Evolutionary conservation across 2,113 vertebrate species (phyloP), one percentile per base, ranked within the genome.

Genomic region (Poeciliopsis retropinna): DNA sequence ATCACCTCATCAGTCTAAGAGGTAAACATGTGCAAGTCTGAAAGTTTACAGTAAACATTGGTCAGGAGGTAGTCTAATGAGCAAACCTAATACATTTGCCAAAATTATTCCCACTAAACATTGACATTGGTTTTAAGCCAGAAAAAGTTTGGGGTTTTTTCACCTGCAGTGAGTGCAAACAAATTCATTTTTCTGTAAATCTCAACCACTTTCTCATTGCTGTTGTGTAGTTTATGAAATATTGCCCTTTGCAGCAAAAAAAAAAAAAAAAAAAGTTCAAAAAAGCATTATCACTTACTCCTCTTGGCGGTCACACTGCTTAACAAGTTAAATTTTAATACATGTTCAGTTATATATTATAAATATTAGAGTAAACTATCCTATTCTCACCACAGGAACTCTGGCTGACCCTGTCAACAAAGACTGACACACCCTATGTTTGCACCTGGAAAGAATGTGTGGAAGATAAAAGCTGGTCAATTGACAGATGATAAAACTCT

Each of bases 1-100:
- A 60, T 81, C 61, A 66, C 75, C 62, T 68, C 29, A 39, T 82
- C 73, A 85, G 81, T 75, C 66, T 67, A 60, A 47, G 60, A 83
- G 76, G 66, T 61, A n/a, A n/a, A 10, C 7, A 9, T 57, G 51
- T n/a, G 44, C 44, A 19, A 47, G 44, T 47, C 3, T 47, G 44
- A 57, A 57, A 57, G 22, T n/a, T 57, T 57, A 2, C 22, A 41
- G 31, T 34, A 13, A 22, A 27, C 60, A 82, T 64, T n/a, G 60
- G 69, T 86, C 79, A 83, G 78, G 72, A 41, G 72, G 73, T 67
- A 1, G 0, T 15, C 39, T 41, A 14, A 41, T 15, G 39, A 72
- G 28, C 13, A 32, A 22, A 32, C 19, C 51, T n/a, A n/a, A 5
- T 11, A 19, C 25, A 51, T 2, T 17, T 68, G 15, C 7, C 15